phyloP scores from a whole-genome alignment of 2,888 invertebrate species.

The Dasysyrphus tricinctus region DNA sequence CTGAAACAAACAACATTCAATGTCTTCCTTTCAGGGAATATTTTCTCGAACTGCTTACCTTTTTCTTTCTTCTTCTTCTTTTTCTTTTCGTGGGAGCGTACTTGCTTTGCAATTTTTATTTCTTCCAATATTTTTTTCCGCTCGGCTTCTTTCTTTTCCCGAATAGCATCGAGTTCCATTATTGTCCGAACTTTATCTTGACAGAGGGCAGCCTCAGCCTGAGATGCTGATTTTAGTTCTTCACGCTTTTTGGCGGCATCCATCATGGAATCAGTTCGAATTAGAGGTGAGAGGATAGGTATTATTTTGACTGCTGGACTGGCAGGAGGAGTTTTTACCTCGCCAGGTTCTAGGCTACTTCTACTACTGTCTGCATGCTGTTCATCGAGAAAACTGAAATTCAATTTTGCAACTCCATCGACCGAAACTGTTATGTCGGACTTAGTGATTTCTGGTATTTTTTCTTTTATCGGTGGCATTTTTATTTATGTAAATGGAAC shows the following conservation, averaged over 20 bases:
- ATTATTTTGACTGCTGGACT: conserved; percentile 59
- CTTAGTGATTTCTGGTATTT: conserved; percentile 55
- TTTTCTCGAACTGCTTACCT: conserved; percentile 34
- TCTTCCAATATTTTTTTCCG: conserved; percentile 51
- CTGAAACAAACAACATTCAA: not conserved
- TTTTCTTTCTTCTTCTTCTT: conserved; percentile 76
- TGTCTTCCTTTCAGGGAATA: not conserved
- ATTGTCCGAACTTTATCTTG: conserved; percentile 78
- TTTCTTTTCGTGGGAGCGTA: conserved; percentile 66
- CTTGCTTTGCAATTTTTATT: conserved; percentile 61
- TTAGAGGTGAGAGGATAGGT: conserved; percentile 37
- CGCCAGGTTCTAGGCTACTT: conserved; percentile 81
- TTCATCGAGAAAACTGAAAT: conserved; percentile 77
- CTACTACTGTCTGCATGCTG: conserved; percentile 78
- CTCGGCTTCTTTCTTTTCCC: conserved; percentile 77
- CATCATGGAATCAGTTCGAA: conserved; percentile 7
- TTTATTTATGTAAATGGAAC: not conserved
- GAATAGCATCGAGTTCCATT: conserved; percentile 79
- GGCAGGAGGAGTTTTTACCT: conserved; percentile 81
- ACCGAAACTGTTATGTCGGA: conserved; percentile 76
- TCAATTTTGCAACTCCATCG: conserved; percentile 77
- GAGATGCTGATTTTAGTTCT: conserved; percentile 76
- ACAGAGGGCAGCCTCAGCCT: conserved; percentile 77
- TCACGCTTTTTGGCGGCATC: conserved; percentile 53
- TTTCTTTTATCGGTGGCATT: conserved; percentile 43